Percentiles rank a stretch among this genome's conserved stretches.
phyloP scores from a whole-genome alignment of 2,888 invertebrate species.

The Plemyria rubiginata region DNA sequence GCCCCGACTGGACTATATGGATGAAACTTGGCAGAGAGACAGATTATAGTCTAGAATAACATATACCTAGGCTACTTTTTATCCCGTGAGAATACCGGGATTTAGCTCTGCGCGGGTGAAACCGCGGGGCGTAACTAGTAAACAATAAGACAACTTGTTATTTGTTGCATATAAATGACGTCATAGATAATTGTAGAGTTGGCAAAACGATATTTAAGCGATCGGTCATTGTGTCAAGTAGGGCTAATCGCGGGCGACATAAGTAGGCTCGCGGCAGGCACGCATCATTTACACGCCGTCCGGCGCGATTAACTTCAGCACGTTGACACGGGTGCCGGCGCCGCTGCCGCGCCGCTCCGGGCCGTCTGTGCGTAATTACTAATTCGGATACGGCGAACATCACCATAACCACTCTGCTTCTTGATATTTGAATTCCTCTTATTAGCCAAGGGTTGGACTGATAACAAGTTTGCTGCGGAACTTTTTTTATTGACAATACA shows the following conservation, averaged over 20 bases:
- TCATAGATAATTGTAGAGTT: constrained; percentile 19
- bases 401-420: constrained; percentile 51
- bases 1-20: no score
- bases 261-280: constrained; percentile 67
- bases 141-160: no score
- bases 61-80: no score
- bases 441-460: constrained; percentile 48
- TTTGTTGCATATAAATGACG: constrained; percentile 5
- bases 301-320: constrained; percentile 65
- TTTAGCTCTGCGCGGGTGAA: no score
- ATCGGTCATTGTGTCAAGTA: constrained; percentile 63
- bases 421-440: constrained; percentile 56
- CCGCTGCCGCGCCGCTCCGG: constrained; percentile 47
- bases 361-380: constrained; percentile 60
- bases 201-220: constrained; percentile 44
- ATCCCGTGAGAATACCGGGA: no score
- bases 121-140: no score
- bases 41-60: no score
- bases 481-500: constrained; percentile 3
- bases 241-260: constrained; percentile 75
- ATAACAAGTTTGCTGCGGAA: constrained; percentile 4
- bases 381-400: constrained; percentile 61
- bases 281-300: constrained; percentile 80
- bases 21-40: no score
- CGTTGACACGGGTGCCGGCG: constrained; percentile 70